These are phyloP conservation scores for Endomychus coccineus DNA, from an alignment of 2,888 invertebrate genomes.

Conservation along the genomic window DNA sequence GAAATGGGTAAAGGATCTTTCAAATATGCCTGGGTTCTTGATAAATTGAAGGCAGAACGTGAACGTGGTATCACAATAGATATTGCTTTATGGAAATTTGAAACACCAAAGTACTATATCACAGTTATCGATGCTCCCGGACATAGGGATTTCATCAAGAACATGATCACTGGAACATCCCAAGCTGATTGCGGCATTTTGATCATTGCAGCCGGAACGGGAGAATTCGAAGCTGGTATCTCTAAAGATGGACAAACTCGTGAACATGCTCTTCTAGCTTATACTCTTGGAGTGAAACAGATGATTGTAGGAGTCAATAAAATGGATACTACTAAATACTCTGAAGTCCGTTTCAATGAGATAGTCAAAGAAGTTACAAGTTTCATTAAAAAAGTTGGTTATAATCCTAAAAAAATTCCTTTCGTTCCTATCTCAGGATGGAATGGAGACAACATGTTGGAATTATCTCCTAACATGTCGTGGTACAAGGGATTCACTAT, in stretches of 20 bases:
- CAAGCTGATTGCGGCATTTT: constrained; percentile 97
- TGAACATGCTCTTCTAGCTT: constrained; percentile 96
- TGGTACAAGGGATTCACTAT: constrained; percentile 98
- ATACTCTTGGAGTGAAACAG: constrained; percentile 98
- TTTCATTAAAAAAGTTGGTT: constrained; percentile 99
- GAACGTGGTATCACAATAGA: constrained; percentile 99
- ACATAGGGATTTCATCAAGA: constrained; percentile 99
- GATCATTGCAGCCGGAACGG: constrained; percentile 97
- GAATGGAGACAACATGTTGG: constrained; percentile 99
- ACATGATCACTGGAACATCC: constrained; percentile 99
- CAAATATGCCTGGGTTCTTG: constrained; percentile 99
- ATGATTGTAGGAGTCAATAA: constrained; percentile 99
- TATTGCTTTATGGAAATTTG: constrained; percentile 98
- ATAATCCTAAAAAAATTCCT: constrained; percentile 94
- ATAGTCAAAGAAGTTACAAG: constrained; percentile 97
- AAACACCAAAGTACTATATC: constrained; percentile 90
- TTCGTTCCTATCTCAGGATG: constrained; percentile 99
- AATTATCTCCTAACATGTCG: constrained; percentile 86
- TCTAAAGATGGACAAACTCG: constrained; percentile 99
- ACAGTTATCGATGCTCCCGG: constrained; percentile 99
- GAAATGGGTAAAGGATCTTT: constrained; percentile 99
- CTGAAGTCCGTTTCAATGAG: constrained; percentile 93
- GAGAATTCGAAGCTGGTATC: constrained; percentile 99
- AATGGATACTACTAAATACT: constrained; percentile 99
- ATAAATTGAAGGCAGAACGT: constrained; percentile 99